Percentiles rank a stretch among this genome's conserved stretches.
Evolutionary conservation across 2,888 invertebrate genomes (phyloP).

Genomic region (Bellardia pandia): DNA sequence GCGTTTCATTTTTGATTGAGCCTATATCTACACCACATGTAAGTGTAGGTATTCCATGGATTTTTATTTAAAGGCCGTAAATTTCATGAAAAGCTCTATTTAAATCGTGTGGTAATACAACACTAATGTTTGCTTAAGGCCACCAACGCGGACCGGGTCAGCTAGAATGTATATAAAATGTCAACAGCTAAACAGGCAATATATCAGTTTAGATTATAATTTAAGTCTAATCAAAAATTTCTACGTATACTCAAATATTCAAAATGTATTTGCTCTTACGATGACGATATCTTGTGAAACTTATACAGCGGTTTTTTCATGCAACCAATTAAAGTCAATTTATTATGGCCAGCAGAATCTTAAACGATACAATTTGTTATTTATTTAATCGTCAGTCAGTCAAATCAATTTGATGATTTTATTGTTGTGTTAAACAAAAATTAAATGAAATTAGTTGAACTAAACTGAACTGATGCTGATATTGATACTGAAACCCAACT

Average conservation of each 20-base stretch:
- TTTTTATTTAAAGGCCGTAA: too few relatives aligned
- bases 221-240: background rate
- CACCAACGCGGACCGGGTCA: too few relatives aligned
- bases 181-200: too few relatives aligned
- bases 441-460: background rate
- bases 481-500: background rate
- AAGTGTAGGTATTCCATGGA: too few relatives aligned
- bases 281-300: background rate
- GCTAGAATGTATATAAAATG: too few relatives aligned
- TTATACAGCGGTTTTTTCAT: conserved; percentile 3
- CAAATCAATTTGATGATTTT: conserved; percentile 55
- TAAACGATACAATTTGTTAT: conserved; percentile 39
- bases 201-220: too few relatives aligned
- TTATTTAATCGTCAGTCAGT: conserved; percentile 37
- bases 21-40: too few relatives aligned
- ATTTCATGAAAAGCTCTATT: too few relatives aligned
- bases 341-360: conserved; percentile 5
- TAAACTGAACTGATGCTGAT: conserved; percentile 5
- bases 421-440: conserved; percentile 33
- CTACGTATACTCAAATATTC: background rate
- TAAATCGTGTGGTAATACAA: too few relatives aligned
- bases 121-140: too few relatives aligned
- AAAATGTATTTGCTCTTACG: background rate
- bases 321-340: conserved; percentile 25
- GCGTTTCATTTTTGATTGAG: too few relatives aligned